Conservation (phyloP, 2,113 vertebrate genomes). For the Microtus ochrogaster region DNA sequence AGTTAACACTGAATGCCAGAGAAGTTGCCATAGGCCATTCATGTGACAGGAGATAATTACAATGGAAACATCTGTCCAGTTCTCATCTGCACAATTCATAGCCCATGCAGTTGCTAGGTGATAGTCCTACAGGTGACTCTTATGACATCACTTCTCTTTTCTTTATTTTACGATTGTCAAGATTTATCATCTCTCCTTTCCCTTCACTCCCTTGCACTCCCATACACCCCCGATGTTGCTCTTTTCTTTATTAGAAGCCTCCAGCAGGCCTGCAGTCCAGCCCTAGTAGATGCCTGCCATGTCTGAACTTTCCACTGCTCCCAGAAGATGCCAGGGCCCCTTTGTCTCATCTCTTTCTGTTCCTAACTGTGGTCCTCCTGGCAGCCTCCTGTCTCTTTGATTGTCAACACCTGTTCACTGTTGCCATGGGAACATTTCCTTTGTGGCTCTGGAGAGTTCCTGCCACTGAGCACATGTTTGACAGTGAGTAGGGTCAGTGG, state of each 20-base stretch:
- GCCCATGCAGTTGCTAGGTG: background rate
- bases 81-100: rapidly evolving
- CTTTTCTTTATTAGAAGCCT: background rate
- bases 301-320: background rate
- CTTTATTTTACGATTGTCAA: background rate
- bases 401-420: background rate
- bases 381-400: too few species aligned
- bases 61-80: rapidly evolving
- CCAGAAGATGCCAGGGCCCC: background rate
- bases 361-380: background rate
- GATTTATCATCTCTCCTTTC: too few species aligned
- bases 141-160: background rate
- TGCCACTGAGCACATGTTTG: background rate
- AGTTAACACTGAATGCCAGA: background rate
- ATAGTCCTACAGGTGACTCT: background rate
- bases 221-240: background rate
- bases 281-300: background rate
- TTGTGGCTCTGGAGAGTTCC: background rate
- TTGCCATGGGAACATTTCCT: background rate
- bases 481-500: background rate
- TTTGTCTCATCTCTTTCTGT: rapidly evolving
- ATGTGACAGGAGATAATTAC: too few species aligned
- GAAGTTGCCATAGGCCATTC: background rate
- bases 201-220: too few species aligned
- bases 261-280: background rate